Percentiles rank a stretch among this genome's conserved stretches.
These are phyloP conservation scores for Petrocephalus sullivani DNA, from an alignment of 2,797 vertebrate genomes.

Conservation along the genomic window DNA sequence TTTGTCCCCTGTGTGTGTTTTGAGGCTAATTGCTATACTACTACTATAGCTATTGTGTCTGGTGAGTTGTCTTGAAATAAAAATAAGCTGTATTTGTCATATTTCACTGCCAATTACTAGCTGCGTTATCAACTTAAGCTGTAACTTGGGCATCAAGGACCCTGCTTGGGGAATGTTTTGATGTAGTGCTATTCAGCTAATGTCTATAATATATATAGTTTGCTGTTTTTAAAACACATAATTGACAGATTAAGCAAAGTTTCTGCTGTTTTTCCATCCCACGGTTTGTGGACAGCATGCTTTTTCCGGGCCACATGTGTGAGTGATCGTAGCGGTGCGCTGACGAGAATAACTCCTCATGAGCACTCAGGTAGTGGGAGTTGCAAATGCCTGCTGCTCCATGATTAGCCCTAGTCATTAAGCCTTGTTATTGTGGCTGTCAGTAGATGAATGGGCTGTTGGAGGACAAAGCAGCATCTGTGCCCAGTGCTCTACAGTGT, in stretches of 20 bases:
- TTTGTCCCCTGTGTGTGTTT: conserved; percentile 44
- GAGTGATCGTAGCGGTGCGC: neutral
- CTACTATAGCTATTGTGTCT: conserved; percentile 67
- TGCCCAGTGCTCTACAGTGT: neutral
- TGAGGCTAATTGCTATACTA: conserved; percentile 79
- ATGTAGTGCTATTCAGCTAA: neutral
- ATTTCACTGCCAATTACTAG: conserved; percentile 57
- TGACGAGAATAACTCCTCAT: neutral
- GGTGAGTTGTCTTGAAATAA: conserved; percentile 56
- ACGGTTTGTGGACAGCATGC: neutral
- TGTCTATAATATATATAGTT: neutral
- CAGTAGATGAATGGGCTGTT: neutral
- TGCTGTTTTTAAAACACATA: neutral
- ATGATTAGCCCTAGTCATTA: conserved; percentile 8
- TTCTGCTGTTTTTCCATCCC: neutral
- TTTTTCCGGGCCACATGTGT: neutral
- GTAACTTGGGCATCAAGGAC: neutral
- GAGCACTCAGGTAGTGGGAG: conserved; percentile 14
- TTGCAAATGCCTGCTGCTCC: neutral
- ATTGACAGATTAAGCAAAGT: neutral
- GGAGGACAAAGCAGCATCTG: neutral
- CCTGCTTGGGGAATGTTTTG: neutral
- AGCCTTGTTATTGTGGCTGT: neutral
- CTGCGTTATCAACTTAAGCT: conserved; percentile 12
- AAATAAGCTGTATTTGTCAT: conserved; percentile 59